Conservation (phyloP, 2,797 vertebrate genomes). For the Champsocephalus gunnari region DNA sequence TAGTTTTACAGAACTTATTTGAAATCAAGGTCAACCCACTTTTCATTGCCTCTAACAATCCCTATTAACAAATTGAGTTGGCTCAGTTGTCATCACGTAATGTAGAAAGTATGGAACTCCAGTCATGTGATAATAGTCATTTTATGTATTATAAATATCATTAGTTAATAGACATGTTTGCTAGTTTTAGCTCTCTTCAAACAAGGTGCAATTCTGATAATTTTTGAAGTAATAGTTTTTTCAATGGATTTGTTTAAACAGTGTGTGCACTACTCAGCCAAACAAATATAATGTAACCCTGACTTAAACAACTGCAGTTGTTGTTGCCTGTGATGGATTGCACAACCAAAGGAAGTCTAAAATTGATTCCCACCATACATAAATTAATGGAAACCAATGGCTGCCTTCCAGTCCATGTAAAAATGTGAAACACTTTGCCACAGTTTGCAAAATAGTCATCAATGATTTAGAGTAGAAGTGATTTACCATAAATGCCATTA, state of each 20-base stretch:
- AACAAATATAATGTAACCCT: not conserved
- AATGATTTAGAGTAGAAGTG: conserved; percentile 11
- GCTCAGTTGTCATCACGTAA: not conserved
- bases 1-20: not conserved
- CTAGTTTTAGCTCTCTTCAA: not conserved
- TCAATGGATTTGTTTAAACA: not conserved
- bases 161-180: not conserved
- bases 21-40: not conserved
- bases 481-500: conserved; percentile 18
- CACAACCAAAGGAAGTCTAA: conserved; percentile 4
- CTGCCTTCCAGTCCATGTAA: conserved; percentile 9
- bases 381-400: conserved; percentile 25
- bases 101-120: not conserved
- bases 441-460: conserved; percentile 5
- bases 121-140: conserved; percentile 7
- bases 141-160: not conserved
- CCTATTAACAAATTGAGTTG: not conserved
- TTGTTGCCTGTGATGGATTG: conserved; percentile 29
- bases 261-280: not conserved
- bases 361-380: conserved; percentile 21
- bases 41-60: not conserved
- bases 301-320: not conserved
- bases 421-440: conserved; percentile 9
- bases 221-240: not conserved
- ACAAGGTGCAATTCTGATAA: not conserved